Conservation (phyloP, 2,113 vertebrate genomes). For the Delphinus delphis region DNA sequence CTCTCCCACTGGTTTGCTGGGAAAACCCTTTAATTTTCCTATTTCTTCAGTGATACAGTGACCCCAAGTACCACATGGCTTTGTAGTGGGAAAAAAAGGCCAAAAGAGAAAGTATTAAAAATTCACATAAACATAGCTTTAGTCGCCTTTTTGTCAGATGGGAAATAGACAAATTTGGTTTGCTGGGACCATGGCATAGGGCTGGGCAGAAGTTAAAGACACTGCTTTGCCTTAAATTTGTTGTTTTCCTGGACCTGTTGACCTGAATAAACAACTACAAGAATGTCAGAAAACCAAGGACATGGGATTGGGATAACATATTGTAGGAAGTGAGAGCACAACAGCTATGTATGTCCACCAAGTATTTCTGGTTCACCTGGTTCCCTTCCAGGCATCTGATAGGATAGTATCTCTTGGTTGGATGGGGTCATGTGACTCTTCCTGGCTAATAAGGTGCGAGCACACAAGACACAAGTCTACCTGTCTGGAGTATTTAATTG, state of each 20-base stretch:
- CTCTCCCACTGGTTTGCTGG: background rate
- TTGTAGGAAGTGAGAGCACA: background rate
- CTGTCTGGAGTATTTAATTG: background rate
- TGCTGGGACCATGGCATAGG: background rate
- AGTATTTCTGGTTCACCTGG: background rate
- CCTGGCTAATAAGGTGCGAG: background rate
- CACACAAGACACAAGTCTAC: background rate
- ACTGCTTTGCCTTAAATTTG: background rate
- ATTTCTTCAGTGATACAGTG: slow-evolving; percentile 5
- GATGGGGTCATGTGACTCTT: background rate
- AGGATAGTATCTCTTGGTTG: background rate
- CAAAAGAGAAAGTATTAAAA: background rate
- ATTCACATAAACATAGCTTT: background rate
- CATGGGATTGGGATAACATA: background rate
- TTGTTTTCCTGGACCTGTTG: background rate
- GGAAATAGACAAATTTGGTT: slow-evolving; percentile 32
- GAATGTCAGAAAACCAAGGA: background rate
- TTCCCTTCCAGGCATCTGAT: background rate
- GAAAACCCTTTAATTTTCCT: background rate
- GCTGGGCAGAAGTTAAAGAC: background rate
- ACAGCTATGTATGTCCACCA: background rate
- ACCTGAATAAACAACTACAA: background rate
- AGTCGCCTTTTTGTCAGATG: background rate
- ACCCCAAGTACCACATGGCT: background rate
- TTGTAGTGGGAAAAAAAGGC: background rate